phyloP scores from a whole-genome alignment of 35 echinoderm and acorn worm species.

The Hemicentrotus pulcherrimus region DNA sequence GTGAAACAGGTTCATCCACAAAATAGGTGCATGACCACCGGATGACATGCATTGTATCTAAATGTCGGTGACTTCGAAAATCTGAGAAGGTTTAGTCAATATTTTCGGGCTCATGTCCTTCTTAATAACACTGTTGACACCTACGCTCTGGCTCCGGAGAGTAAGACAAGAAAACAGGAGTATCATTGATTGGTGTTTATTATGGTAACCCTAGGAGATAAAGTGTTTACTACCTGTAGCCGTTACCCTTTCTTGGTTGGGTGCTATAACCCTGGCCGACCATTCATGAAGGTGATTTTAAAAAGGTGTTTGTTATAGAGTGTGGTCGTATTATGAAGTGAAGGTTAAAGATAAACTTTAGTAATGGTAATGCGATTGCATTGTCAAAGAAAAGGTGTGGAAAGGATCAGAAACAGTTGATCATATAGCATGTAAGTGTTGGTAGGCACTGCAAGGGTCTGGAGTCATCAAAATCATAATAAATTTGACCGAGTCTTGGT shows the following conservation, averaged over 20 bases:
- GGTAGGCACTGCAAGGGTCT: too few species aligned
- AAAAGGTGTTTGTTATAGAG: neutral
- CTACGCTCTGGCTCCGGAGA: neutral
- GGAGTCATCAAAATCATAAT: too few species aligned
- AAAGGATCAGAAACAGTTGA: too few species aligned
- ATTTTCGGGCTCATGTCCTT: neutral
- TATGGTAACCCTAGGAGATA: constrained; percentile 1
- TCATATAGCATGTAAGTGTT: too few species aligned
- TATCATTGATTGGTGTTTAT: neutral
- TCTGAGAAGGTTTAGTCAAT: neutral
- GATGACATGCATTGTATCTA: neutral
- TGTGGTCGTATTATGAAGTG: neutral
- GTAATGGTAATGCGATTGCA: too few species aligned
- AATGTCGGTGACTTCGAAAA: neutral
- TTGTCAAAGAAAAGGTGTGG: too few species aligned
- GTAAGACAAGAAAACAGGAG: neutral
- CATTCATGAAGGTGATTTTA: neutral
- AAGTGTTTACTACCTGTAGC: neutral
- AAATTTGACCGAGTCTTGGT: too few species aligned
- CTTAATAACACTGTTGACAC: neutral
- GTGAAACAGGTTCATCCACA: neutral
- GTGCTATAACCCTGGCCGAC: neutral
- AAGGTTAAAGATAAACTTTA: too few species aligned
- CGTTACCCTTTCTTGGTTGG: neutral
- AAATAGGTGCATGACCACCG: neutral